Conservation (phyloP, 2,888 invertebrate species). For the Heliconius erato region DNA sequence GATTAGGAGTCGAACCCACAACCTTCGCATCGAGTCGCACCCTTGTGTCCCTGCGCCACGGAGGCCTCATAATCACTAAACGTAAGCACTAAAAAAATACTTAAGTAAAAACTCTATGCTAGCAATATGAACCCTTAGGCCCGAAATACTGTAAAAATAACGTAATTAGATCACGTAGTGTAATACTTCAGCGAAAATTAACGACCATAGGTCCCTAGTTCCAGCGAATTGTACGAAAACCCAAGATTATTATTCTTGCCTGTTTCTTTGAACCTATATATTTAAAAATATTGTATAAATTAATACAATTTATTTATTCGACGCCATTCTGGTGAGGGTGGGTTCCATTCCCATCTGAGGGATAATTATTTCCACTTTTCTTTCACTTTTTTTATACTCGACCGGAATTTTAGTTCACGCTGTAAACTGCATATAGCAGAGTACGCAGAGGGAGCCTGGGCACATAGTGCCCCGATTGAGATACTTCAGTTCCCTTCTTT, state of each 20-base stretch:
- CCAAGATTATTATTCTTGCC: background rate
- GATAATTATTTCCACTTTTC: too few species aligned
- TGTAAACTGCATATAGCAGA: too few species aligned
- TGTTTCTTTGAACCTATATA: background rate
- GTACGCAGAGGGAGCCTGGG: too few species aligned
- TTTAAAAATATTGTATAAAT: background rate
- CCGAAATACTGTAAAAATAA: slow-evolving; percentile 28
- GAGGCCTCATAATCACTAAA: too few species aligned
- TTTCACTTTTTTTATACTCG: too few species aligned
- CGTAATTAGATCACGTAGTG: slow-evolving; percentile 34
- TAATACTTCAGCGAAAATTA: slow-evolving; percentile 29
- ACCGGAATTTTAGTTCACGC: too few species aligned
- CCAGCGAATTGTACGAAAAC: background rate
- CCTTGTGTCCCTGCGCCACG: too few species aligned
- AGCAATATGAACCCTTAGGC: slow-evolving; percentile 4
- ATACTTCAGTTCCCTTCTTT: too few species aligned
- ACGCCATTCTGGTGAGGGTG: background rate
- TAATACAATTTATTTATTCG: background rate
- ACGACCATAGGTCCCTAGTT: slow-evolving; percentile 5
- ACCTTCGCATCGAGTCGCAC: too few species aligned
- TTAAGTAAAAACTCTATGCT: background rate
- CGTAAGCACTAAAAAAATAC: slow-evolving; percentile 1
- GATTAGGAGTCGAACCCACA: too few species aligned
- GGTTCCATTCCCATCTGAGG: background rate
- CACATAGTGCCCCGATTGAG: too few species aligned